A percentile compares a stretch with the other conserved stretches of the same genome.
Conservation (phyloP, 2,797 vertebrate genomes). For the Clarias platycephalus region DNA sequence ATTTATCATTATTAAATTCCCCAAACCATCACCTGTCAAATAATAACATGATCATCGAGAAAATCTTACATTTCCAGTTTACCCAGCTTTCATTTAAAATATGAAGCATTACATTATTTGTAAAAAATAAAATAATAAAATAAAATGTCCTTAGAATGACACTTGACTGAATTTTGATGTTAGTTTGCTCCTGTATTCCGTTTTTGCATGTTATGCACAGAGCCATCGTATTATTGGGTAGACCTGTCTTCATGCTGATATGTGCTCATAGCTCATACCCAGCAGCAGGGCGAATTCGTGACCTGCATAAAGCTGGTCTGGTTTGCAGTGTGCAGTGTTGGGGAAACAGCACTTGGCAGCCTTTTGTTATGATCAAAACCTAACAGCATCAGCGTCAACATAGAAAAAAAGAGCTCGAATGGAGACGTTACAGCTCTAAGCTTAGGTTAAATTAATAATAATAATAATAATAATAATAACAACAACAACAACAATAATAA, state of each 20-base stretch:
- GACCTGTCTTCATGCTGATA: background rate
- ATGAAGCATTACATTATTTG: background rate
- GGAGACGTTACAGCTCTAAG: background rate
- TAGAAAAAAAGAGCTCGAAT: constrained; percentile 12
- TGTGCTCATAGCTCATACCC: constrained; percentile 20
- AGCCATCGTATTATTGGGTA: background rate
- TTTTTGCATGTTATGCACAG: background rate
- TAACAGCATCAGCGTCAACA: background rate
- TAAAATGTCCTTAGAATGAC: background rate
- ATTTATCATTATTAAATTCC: background rate
- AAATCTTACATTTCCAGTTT: background rate
- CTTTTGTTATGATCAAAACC: constrained; percentile 47
- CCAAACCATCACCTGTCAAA: background rate
- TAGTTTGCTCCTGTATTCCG: background rate
- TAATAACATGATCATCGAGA: background rate
- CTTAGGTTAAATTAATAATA: background rate
- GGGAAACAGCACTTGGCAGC: constrained; percentile 45
- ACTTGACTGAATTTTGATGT: background rate
- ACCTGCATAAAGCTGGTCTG: constrained; percentile 49
- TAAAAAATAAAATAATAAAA: too few relatives aligned
- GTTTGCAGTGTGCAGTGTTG: constrained; percentile 33
- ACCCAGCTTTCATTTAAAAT: background rate
- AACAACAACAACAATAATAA: constrained; percentile 27
- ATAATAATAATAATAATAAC: constrained; percentile 41
- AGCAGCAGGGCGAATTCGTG: constrained; percentile 48